Evolutionary conservation across 2,888 invertebrate genomes (phyloP), one percentile per base, ranked within the genome.

Genomic region (Aradus depressus): DNA sequence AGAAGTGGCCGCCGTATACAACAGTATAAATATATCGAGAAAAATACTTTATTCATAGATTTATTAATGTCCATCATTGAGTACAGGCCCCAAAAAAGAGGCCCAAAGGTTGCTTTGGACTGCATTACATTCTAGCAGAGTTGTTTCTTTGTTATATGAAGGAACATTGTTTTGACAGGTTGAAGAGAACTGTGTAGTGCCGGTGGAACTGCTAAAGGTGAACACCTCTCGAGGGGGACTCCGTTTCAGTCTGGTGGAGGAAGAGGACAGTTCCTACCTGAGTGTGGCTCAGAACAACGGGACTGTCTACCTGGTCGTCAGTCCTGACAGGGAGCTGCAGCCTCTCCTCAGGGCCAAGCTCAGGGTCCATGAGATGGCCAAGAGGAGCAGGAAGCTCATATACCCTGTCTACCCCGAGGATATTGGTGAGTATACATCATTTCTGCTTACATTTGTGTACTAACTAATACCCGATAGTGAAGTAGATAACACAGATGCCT

Each of bases 111-210:
- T n/a, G n/a, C n/a, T n/a, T n/a, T n/a, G n/a, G n/a, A n/a, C n/a
- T 59, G 59, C 6, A 65, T 65, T 1, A 48, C 76, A 1, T 80
- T 81, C 54, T 75, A 75, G 52, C 77, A 80, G 51, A 64, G 79
- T 28, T 83, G 87, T 63, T 88, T n/a, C n/a, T n/a, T n/a, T n/a
- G n/a, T n/a, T n/a, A n/a, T n/a, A n/a, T n/a, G n/a, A n/a, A n/a
- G n/a, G n/a, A n/a, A 35, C 12, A 14, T 39, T 5, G 18, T 44
- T 1, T n/a, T 34, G 6, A 12, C 80, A 86, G 66, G 76, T 91
- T 2, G 79, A 80, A 60, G 90, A 90, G 68, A 89, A 90, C 63
- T 80, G 81, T 21, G 75, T 75, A 12, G 77, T 83, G 1, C 90
- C 90, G 0, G 67, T 83, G 4, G 77, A 80, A 63, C 66, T 91